These are phyloP conservation scores for Zingel zingel DNA, from an alignment of 2,113 vertebrate species.

Conservation along the genomic window DNA sequence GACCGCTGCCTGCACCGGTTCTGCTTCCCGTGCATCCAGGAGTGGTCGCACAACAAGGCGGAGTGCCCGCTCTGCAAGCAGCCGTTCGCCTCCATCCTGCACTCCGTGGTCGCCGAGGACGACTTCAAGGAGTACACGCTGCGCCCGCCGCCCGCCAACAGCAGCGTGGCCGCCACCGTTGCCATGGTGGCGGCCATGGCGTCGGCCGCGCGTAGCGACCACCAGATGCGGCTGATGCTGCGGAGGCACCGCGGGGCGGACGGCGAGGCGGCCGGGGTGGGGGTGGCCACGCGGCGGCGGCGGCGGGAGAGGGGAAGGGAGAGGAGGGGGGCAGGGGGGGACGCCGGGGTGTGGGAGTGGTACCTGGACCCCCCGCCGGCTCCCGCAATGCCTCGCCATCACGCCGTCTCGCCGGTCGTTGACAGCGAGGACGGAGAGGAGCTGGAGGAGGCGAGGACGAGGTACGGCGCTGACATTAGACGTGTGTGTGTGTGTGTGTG, in stretches of 20 bases:
- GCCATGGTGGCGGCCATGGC: constrained; percentile 81
- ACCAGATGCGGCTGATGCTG: constrained; percentile 71
- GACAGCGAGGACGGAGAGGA: constrained; percentile 38
- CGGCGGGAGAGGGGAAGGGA: constrained; percentile 29
- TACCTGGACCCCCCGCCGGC: constrained; percentile 46
- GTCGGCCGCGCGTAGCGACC: constrained; percentile 46
- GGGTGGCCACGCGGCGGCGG: constrained; percentile 7
- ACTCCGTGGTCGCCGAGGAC: constrained; percentile 89
- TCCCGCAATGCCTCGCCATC: constrained; percentile 13
- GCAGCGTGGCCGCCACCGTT: constrained; percentile 82
- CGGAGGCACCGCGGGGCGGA: constrained; percentile 51
- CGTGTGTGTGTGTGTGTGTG: no score
- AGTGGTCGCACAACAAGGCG: constrained; percentile 95
- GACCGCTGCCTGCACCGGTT: constrained; percentile 93
- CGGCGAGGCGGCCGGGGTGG: background rate
- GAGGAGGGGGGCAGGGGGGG: background rate
- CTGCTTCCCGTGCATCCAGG: constrained; percentile 93
- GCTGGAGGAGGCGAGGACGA: constrained; percentile 57
- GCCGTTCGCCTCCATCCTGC: constrained; percentile 91
- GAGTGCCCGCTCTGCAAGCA: constrained; percentile 96
- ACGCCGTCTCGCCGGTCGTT: background rate
- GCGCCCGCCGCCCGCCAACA: constrained; percentile 81
- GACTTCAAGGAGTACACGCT: constrained; percentile 92
- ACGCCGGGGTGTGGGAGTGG: constrained; percentile 59
- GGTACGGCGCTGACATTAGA: no score